Conservation (phyloP, 2,113 vertebrate genomes). For the Arizona elegans region DNA sequence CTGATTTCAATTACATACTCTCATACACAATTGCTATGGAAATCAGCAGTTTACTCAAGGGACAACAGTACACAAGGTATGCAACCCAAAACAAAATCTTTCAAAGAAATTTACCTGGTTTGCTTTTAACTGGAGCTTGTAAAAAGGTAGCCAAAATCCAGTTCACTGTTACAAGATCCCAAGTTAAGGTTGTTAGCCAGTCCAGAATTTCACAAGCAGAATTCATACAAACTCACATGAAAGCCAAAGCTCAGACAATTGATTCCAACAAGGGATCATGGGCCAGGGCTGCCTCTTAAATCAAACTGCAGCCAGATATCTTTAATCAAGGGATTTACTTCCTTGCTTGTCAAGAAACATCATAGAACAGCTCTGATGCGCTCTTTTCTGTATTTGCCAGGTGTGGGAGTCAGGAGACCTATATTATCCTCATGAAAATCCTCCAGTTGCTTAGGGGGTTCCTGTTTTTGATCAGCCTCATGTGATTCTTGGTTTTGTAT, state of each 20-base stretch:
- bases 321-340: neutral
- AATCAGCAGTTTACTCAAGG: neutral
- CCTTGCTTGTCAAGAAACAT: neutral
- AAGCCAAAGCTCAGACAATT: neutral
- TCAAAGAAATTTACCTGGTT: neutral
- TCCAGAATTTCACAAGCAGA: neutral
- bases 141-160: neutral
- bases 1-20: neutral
- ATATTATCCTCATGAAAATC: neutral
- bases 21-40: neutral
- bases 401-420: neutral
- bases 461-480: neutral
- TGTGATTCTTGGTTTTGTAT: neutral
- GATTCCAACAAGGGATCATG: neutral
- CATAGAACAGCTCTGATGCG: neutral
- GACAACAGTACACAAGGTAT: neutral
- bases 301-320: neutral
- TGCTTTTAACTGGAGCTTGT: neutral
- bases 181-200: neutral
- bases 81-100: neutral
- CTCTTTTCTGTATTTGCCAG: neutral
- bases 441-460: neutral
- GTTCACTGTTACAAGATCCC: neutral
- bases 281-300: neutral
- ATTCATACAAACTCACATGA: neutral